A percentile compares a stretch with the other conserved stretches of the same genome.
Evolutionary conservation across 2,888 invertebrate genomes (phyloP).

Genomic region (Hylaea fasciaria): DNA sequence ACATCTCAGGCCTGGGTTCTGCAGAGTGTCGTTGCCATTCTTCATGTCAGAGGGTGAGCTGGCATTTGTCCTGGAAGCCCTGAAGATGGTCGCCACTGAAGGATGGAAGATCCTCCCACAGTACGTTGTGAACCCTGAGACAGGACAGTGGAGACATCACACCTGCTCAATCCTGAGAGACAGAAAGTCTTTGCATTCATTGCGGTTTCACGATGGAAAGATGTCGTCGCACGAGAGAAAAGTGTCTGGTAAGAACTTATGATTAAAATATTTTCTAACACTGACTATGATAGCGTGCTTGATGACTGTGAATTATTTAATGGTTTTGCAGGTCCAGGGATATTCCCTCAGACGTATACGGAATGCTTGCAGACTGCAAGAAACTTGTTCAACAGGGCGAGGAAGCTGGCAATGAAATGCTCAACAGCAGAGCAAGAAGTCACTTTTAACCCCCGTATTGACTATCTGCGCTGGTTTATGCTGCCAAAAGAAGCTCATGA

Average conservation of each 20-base stretch:
- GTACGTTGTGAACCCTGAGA: conserved; percentile 93
- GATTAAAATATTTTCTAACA: not conserved
- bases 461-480: conserved; percentile 94
- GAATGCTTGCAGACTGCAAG: conserved; percentile 92
- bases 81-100: conserved; percentile 94
- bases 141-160: conserved; percentile 95
- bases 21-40: conserved; percentile 93
- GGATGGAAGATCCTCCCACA: conserved; percentile 96
- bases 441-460: conserved; percentile 88
- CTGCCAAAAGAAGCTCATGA: conserved; percentile 94
- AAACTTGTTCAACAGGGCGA: conserved; percentile 90
- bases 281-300: not conserved
- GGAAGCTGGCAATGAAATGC: conserved; percentile 90
- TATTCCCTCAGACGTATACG: conserved; percentile 89
- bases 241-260: conserved; percentile 80
- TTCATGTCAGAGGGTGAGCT: conserved; percentile 92
- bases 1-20: conserved; percentile 93
- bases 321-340: conserved; percentile 84
- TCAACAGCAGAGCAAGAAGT: conserved; percentile 90
- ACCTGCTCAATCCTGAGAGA: conserved; percentile 91
- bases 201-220: conserved; percentile 90
- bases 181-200: conserved; percentile 91
- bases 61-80: conserved; percentile 92
- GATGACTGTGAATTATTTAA: conserved; percentile 10
- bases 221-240: conserved; percentile 90